Percentiles rank a stretch among this genome's conserved stretches.
phyloP scores from a whole-genome alignment of 2,888 invertebrate genomes.

The Drosophila limbata region DNA sequence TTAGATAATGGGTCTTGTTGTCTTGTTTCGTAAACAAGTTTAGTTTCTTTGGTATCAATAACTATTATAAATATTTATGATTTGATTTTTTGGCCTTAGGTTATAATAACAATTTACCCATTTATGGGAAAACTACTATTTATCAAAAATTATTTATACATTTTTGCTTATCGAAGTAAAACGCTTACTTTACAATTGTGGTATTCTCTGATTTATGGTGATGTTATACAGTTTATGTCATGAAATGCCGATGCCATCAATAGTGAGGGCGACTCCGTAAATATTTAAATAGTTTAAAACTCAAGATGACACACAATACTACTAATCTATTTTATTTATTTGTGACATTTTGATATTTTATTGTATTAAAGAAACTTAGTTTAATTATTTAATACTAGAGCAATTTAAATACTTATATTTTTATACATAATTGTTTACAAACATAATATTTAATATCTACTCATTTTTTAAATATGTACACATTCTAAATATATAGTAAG shows the following conservation, averaged over 20 bases:
- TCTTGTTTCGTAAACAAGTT: constrained; percentile 18
- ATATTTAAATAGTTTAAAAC: constrained; percentile 7
- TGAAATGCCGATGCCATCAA: not conserved
- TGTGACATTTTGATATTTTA: constrained; percentile 2
- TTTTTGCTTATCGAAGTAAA: constrained; percentile 3
- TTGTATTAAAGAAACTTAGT: constrained; percentile 21
- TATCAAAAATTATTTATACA: constrained; percentile 20
- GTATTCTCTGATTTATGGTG: constrained; percentile 1
- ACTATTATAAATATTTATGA: constrained; percentile 1
- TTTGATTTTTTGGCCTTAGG: constrained; percentile 10
- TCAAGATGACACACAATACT: constrained; percentile 3
- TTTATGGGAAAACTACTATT: constrained; percentile 4
- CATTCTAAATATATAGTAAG: constrained; percentile 74
- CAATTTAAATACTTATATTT: constrained; percentile 18
- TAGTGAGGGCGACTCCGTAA: not conserved
- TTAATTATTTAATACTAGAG: constrained; percentile 22
- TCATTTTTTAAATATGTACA: constrained; percentile 54
- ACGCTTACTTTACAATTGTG: not conserved
- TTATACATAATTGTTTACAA: constrained; percentile 30
- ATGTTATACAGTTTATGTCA: constrained; percentile 4
- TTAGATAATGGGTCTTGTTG: constrained; percentile 16
- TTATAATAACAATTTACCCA: constrained; percentile 13
- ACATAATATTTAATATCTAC: constrained; percentile 47
- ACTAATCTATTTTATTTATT: constrained; percentile 18
- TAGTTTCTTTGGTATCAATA: constrained; percentile 6